Conservation (phyloP, 2,113 vertebrate genomes). For the Oenanthe melanoleuca region DNA sequence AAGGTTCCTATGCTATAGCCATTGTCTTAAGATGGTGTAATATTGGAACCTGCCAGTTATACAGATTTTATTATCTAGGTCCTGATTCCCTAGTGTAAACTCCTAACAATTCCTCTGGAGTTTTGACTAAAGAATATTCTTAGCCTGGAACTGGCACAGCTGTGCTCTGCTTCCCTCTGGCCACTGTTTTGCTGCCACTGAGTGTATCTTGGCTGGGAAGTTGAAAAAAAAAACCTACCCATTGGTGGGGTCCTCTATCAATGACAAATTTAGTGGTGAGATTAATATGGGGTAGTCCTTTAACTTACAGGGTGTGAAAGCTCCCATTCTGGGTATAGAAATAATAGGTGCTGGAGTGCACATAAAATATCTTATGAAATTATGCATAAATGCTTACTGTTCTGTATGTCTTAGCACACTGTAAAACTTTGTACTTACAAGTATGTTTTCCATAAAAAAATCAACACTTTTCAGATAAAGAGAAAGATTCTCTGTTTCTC, state of each 20-base stretch:
- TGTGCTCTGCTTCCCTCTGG: neutral
- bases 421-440: slow-evolving; percentile 31
- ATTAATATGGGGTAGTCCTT: neutral
- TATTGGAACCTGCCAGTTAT: neutral
- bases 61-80: neutral
- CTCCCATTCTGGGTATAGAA: neutral
- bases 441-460: slow-evolving; percentile 55
- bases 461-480: slow-evolving; percentile 57
- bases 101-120: neutral
- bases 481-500: slow-evolving; percentile 53
- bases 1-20: neutral
- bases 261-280: neutral
- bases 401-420: slow-evolving; percentile 44
- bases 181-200: neutral
- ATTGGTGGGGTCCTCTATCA: neutral
- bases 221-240: neutral
- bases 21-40: neutral
- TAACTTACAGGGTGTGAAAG: neutral
- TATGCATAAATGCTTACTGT: slow-evolving; percentile 47
- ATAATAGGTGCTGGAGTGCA: slow-evolving; percentile 12
- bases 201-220: neutral
- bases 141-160: neutral
- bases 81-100: neutral
- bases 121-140: neutral
- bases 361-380: slow-evolving; percentile 57